Base-by-base conservation (phyloP, 2,888 invertebrate species). In the Pemphredon lugubris region DNA sequence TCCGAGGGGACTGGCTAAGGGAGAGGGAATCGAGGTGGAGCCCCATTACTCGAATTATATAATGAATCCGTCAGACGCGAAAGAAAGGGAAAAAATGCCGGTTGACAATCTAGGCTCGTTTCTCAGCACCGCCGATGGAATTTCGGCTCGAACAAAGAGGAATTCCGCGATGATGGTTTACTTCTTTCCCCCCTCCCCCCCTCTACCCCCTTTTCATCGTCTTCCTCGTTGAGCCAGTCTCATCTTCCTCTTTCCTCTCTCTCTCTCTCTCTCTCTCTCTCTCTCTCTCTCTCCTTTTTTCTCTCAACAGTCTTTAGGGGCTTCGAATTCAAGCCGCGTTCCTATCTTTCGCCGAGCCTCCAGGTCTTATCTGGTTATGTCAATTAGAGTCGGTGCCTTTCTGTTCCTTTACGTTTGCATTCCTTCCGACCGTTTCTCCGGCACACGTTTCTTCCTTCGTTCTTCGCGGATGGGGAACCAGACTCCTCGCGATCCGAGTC, bases 21-120 rank as follows among this genome's bases (percentile, higher is more conserved):
- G 18, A 7, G 30, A 23, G 21, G 16, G 50, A 26, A 14, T 32
- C 23, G 34, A 55, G 58, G 64, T 21, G 23, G 18, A 34, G 73
- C 18, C 20, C 74, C 66, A 78, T 78, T 77, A 78, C 65, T 69
- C 72, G 78, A 78, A 78, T 78, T 78, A 78, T 72, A 72, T 78
- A 78, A 78, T 78, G 78, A 78, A 78, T 78, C 77, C 75, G 66
- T 75, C 78, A 72, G 75, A 72, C 74, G 66, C 40, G 72, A 42
- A 55, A 63, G 73, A 73, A 68, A 68, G 47, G 21, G 30, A 54
- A 63, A 63, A 70, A 66, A 73, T 61, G 63, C 45, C 37, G 59
- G 65, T 71, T 68, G 70, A 68, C 57, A 67, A 65, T 74, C 70
- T 54, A 53, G 70, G 58, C 74, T 73, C 77, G 77, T 74, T 69